These are phyloP conservation scores for Ditylenchus weischeri DNA, from an alignment of 2,888 invertebrate species.

Conservation along the genomic window DNA sequence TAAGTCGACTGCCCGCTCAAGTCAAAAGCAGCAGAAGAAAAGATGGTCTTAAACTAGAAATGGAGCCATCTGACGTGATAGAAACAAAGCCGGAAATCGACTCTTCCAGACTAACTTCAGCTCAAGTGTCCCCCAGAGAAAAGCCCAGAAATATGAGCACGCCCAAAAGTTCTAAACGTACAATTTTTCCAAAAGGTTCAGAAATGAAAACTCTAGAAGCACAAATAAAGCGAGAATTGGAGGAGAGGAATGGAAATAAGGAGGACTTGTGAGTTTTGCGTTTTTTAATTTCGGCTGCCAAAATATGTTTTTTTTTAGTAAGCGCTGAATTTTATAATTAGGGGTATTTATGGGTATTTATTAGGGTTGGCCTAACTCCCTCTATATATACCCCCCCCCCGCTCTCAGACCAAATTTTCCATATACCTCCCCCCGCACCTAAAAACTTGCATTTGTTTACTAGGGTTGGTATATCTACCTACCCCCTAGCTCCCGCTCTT, in stretches of 20 bases:
- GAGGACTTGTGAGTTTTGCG: background rate
- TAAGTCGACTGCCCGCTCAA: too few species aligned
- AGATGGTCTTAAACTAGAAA: background rate
- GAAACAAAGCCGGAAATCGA: too few species aligned
- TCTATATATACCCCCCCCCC: too few species aligned
- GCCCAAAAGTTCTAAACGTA: background rate
- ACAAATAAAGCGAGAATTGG: background rate
- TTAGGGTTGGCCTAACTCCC: too few species aligned
- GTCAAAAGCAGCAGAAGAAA: background rate
- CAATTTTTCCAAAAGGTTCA: background rate
- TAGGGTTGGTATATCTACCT: too few species aligned
- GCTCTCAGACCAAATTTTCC: too few species aligned
- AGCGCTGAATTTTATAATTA: background rate
- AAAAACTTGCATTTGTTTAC: too few species aligned
- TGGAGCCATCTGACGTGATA: background rate
- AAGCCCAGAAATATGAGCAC: background rate
- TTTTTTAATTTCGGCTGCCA: background rate
- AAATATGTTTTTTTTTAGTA: background rate
- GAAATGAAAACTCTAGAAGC: too few species aligned
- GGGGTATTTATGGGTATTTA: too few species aligned
- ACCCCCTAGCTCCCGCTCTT: too few species aligned
- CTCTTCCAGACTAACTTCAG: too few species aligned
- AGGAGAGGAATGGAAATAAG: constrained; percentile 1
- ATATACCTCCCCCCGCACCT: too few species aligned
- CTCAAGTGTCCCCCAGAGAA: background rate